These are phyloP conservation scores for Spizaetus ornatus DNA, from an alignment of 2,113 vertebrate species.

Conservation along the genomic window DNA sequence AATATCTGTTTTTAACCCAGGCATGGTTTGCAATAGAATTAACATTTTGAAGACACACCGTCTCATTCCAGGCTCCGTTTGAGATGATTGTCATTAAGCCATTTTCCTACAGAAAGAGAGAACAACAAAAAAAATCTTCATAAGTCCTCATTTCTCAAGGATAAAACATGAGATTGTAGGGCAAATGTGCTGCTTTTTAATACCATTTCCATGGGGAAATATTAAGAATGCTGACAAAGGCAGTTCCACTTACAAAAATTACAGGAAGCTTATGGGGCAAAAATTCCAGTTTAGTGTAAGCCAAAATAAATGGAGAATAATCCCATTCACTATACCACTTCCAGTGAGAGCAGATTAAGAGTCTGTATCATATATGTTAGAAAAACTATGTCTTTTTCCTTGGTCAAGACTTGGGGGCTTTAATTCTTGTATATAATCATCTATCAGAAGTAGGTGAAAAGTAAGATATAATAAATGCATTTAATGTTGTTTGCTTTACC, in stretches of 20 bases:
- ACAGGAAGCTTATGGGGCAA: constrained; percentile 48
- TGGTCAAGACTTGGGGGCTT: neutral
- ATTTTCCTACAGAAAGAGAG: neutral
- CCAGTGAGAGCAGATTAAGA: constrained; percentile 1
- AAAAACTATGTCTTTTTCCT: neutral
- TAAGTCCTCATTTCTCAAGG: constrained; percentile 46
- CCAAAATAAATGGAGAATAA: constrained; percentile 55
- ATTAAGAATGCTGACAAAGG: constrained; percentile 3
- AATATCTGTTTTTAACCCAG: constrained; percentile 58
- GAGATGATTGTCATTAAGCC: neutral
- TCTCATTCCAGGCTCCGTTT: neutral
- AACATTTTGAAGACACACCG: neutral
- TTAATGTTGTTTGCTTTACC: neutral
- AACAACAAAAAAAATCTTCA: neutral
- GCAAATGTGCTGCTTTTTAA: constrained; percentile 19
- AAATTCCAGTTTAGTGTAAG: constrained; percentile 27
- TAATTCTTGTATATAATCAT: neutral
- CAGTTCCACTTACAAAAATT: constrained; percentile 24
- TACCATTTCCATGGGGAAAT: neutral
- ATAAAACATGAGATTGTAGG: neutral
- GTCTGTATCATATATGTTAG: neutral
- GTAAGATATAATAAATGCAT: neutral
- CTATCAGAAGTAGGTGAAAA: neutral
- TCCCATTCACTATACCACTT: constrained; percentile 6
- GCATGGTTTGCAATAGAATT: neutral